Conservation (phyloP, 2,797 vertebrate species). For the Cryptoprocta ferox region DNA sequence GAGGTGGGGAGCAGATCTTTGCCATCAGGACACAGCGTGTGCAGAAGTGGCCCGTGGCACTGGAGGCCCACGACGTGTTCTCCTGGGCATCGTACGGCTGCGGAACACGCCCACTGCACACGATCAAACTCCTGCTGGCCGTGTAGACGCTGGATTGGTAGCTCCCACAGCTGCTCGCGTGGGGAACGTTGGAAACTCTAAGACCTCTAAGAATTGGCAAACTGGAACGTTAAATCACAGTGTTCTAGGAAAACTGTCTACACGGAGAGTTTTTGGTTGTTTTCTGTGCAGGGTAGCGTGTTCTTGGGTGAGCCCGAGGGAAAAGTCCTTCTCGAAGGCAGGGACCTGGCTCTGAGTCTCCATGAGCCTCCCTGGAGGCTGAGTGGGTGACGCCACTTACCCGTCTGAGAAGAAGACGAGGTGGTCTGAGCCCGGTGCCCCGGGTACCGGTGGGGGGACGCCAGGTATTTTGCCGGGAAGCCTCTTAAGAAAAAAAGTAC, state of each 20-base stretch:
- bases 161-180: rapidly evolving
- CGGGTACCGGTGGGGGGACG: no score
- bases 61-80: rapidly evolving
- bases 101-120: rapidly evolving
- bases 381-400: rapidly evolving
- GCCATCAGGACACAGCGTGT: rapidly evolving
- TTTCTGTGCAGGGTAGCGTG: neutral
- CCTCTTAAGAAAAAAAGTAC: neutral
- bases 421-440: neutral
- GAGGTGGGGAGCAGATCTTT: no score
- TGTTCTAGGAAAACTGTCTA: neutral
- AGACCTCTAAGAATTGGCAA: neutral
- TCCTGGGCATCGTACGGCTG: neutral
- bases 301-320: neutral
- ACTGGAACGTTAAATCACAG: neutral
- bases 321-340: neutral
- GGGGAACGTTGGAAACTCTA: rapidly evolving
- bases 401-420: no score
- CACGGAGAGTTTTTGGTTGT: neutral
- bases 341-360: neutral
- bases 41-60: neutral
- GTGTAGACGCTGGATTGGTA: rapidly evolving
- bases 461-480: neutral
- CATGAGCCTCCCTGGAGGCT: rapidly evolving
- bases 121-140: rapidly evolving